A percentile compares a stretch with the other conserved stretches of the same genome.
phyloP scores from a whole-genome alignment of 2,113 vertebrate genomes.

The Rhinichthys klamathensis region DNA sequence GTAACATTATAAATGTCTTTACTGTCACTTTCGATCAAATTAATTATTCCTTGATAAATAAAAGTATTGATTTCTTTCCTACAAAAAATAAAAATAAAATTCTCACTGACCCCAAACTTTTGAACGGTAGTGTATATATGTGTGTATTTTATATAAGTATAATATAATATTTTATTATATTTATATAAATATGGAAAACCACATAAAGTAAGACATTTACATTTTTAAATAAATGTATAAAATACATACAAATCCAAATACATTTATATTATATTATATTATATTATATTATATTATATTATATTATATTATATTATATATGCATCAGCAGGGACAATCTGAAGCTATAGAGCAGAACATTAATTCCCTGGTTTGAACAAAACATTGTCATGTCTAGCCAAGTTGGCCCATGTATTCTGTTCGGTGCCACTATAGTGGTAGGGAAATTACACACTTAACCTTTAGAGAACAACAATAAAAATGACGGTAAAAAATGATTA shows the following conservation, averaged over 20 bases:
- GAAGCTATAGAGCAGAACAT: background rate
- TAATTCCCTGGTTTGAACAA: background rate
- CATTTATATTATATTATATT: background rate
- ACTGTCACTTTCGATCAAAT: too few relatives aligned
- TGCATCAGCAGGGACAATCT: background rate
- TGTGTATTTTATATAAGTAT: background rate
- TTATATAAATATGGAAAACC: too few relatives aligned
- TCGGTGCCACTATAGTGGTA: background rate
- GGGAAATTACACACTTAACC: background rate
- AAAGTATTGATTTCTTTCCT: too few relatives aligned
- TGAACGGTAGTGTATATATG: too few relatives aligned
- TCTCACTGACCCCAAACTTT: too few relatives aligned
- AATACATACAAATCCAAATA: too few relatives aligned
- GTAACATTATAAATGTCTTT: too few relatives aligned
- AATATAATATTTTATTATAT: too few relatives aligned
- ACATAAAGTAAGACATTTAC: too few relatives aligned
- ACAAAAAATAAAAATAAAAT: too few relatives aligned
- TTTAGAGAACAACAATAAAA: background rate
- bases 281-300: background rate
- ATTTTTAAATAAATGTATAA: too few relatives aligned
- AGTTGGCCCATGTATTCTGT: background rate
- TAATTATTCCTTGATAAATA: too few relatives aligned
- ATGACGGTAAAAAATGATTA: background rate
- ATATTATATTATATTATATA: background rate
- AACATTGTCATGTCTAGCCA: background rate